Conservation (phyloP, 2,888 invertebrate genomes). For the Drosophila meridiana region DNA sequence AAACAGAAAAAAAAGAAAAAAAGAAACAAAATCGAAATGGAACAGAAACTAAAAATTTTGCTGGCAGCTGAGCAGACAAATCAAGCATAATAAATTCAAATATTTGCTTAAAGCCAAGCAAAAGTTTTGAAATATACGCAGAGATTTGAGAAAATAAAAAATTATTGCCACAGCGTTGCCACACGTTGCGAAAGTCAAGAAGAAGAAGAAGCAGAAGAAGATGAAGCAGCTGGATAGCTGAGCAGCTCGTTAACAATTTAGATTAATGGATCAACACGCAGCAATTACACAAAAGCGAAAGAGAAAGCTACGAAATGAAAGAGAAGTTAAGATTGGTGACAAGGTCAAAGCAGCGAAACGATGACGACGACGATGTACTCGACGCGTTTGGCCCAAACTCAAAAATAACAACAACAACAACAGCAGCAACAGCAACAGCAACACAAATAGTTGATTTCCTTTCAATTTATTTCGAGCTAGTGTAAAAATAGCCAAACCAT, state of each 20-base stretch:
- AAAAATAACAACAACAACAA: constrained; percentile 44
- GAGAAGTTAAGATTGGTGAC: constrained; percentile 49
- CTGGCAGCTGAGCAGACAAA: constrained; percentile 65
- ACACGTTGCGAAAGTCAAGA: neutral
- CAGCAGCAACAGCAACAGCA: constrained; percentile 10
- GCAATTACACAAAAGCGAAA: constrained; percentile 18
- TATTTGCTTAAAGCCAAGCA: constrained; percentile 24
- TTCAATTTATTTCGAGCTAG: constrained; percentile 54
- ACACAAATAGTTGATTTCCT: constrained; percentile 48
- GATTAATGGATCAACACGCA: constrained; percentile 21
- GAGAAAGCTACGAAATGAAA: constrained; percentile 11
- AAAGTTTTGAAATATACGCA: constrained; percentile 36
- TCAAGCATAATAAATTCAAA: constrained; percentile 64
- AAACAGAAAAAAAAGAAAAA: neutral
- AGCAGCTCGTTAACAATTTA: constrained; percentile 24
- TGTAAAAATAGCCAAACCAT: constrained; percentile 64
- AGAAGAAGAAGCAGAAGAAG: neutral
- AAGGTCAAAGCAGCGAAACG: constrained; percentile 55
- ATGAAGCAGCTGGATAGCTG: constrained; percentile 6
- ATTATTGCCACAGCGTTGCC: constrained; percentile 6
- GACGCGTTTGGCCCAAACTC: constrained; percentile 53
- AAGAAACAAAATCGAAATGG: constrained; percentile 2
- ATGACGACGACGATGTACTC: constrained; percentile 27
- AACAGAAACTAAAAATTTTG: constrained; percentile 33
- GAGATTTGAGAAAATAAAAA: constrained; percentile 13